A percentile compares a stretch with the other conserved stretches of the same genome.
Conservation (phyloP, 2,797 vertebrate genomes). For the Rhodeus uyekii region DNA sequence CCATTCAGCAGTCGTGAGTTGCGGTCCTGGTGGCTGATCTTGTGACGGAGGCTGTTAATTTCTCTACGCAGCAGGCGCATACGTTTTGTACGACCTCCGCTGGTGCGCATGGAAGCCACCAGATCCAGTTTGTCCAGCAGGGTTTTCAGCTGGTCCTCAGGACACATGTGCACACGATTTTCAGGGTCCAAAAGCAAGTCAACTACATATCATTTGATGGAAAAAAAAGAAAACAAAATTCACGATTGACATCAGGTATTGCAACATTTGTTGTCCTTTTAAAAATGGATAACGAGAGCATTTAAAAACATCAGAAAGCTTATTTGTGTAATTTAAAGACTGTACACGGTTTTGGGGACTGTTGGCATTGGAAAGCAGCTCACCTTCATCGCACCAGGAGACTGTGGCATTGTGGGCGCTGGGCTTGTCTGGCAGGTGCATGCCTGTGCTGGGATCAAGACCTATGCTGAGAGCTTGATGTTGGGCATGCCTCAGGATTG, state of each 20-base stretch:
- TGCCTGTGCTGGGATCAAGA: constrained; percentile 87
- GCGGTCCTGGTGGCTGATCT: constrained; percentile 82
- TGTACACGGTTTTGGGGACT: not conserved
- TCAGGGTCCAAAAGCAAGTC: constrained; percentile 90
- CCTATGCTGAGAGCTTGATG: constrained; percentile 91
- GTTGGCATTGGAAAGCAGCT: constrained; percentile 59
- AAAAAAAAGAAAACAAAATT: not conserved
- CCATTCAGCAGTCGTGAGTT: constrained; percentile 71
- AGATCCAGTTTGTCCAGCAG: constrained; percentile 94
- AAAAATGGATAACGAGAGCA: not conserved
- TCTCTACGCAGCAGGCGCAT: constrained; percentile 88
- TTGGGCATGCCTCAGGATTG: constrained; percentile 89
- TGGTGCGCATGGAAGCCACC: constrained; percentile 88
- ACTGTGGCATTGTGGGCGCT: constrained; percentile 88
- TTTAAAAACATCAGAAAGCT: not conserved
- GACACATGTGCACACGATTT: constrained; percentile 89
- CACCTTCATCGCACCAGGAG: constrained; percentile 97
- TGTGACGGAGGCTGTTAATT: constrained; percentile 89
- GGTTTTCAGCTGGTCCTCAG: constrained; percentile 91
- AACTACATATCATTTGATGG: constrained; percentile 72
- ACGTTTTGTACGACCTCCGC: constrained; percentile 90
- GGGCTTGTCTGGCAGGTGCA: constrained; percentile 89
- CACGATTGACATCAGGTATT: not conserved
- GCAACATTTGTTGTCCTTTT: not conserved
- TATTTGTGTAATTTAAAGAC: not conserved